Conservation (phyloP, 2,113 vertebrate genomes). For the Ibidorhyncha struthersii region DNA sequence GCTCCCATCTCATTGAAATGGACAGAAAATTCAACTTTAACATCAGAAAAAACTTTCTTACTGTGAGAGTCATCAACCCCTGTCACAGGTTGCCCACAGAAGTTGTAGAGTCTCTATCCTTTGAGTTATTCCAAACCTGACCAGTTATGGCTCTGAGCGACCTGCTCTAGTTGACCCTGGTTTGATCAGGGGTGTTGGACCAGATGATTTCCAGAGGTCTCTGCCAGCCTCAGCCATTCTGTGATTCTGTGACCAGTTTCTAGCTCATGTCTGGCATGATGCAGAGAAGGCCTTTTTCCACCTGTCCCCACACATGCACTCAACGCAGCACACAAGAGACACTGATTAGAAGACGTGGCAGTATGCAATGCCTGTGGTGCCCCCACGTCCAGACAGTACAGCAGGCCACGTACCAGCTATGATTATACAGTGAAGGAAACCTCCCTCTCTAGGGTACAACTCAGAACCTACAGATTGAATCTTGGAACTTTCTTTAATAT, state of each 20-base stretch:
- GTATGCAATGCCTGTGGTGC: not conserved
- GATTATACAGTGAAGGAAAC: not conserved
- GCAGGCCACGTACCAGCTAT: not conserved
- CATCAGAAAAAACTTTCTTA: not conserved
- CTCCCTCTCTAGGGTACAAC: not conserved
- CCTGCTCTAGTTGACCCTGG: not conserved
- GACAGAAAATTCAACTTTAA: not conserved
- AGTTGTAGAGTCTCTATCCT: not conserved
- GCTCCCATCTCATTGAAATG: not conserved
- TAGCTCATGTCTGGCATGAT: not conserved
- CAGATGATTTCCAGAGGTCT: not conserved
- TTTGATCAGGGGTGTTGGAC: not conserved
- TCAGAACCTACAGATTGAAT: not conserved
- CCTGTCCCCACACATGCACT: too few relatives aligned
- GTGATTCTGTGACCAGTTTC: not conserved
- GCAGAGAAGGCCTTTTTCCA: not conserved
- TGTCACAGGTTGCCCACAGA: not conserved
- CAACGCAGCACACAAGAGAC: not conserved
- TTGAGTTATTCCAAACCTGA: not conserved
- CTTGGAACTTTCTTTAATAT: not conserved
- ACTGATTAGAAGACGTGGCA: not conserved
- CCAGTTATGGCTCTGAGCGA: not conserved
- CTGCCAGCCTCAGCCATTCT: not conserved
- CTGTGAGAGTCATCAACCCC: not conserved
- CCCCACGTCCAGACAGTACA: too few relatives aligned